Evolutionary conservation across 2,888 invertebrate species (phyloP), one percentile per base, ranked within the genome.

Genomic region (Pasiphila rectangulata): DNA sequence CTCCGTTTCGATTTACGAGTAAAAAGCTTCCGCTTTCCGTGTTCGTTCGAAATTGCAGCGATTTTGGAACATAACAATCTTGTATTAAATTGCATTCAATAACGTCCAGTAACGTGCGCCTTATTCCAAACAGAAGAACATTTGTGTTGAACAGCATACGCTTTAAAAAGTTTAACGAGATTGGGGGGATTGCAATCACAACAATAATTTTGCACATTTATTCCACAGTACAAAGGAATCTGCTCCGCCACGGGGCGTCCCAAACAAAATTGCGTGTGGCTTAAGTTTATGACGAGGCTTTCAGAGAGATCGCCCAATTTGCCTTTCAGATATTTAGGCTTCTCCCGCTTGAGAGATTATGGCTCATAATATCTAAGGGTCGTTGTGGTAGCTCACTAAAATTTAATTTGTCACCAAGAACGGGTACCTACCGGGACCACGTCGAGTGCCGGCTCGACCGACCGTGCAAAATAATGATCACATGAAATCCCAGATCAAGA

Each of bases 401-500:
- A 74, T 78, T 75, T 70, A 79, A 79, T 77, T 78, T 74, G 68
- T 70, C 63, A 66, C 69, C 68, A 74, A 69, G 60, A 69, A 68
- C 54, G 60, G 65, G 67, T 50, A 61, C 59, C 56, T 49, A 61
- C 59, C 56, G 61, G 56, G 49, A 49, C 54, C 48, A 56, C 64
- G 67, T 63, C 61, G 63, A 59, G 61, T 59, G 44, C 54, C 59
- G 59, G 65, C 56, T 70, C 75, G 79, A 76, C 80, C 75, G 74
- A 74, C 75, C 78, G 73, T 61, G 72, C 67, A 75, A 79, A 74
- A 69, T 79, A 79, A 79, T 75, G 77, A 75, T 76, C 74, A 77
- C 79, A 75, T 74, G 76, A 79, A 81, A 81, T 82, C 80, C 75
- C 79, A 78, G 78, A 80, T 79, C 79, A 78, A 73, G 76, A 82